phyloP scores from a whole-genome alignment of 92 coral and sea anemone species.

The Zoanthus sociatus region DNA sequence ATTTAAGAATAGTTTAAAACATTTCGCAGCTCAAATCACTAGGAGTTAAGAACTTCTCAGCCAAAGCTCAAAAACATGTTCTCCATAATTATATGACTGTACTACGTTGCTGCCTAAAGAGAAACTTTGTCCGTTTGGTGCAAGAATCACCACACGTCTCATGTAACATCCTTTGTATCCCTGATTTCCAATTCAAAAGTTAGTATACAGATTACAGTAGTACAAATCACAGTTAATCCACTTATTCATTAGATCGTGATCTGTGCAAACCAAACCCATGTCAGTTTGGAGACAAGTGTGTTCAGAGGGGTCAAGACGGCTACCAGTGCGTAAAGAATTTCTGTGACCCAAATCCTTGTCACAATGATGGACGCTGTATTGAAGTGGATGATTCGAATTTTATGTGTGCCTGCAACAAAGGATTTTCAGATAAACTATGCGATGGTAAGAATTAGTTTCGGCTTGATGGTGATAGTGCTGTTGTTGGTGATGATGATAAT shows the following conservation, averaged over 20 bases:
- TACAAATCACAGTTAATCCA: neutral
- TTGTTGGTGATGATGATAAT: too few species aligned
- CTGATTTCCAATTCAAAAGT: too few species aligned
- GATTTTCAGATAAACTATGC: conserved; percentile 54
- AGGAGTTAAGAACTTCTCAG: too few species aligned
- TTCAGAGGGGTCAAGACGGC: conserved; percentile 85
- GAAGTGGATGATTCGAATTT: conserved; percentile 60
- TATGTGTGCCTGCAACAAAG: conserved; percentile 62
- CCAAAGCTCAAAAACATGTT: too few species aligned
- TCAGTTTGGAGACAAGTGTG: conserved; percentile 94
- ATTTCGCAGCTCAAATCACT: too few species aligned
- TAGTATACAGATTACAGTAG: neutral
- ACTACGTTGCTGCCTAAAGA: too few species aligned
- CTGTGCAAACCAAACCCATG: conserved; percentile 98
- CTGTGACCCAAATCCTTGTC: conserved; percentile 94
- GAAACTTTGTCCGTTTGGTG: too few species aligned
- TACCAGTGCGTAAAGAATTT: conserved; percentile 96
- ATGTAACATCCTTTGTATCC: too few species aligned
- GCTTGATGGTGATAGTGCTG: too few species aligned
- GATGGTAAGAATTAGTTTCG: conserved; percentile 34
- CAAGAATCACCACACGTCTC: too few species aligned
- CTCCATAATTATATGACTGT: too few species aligned
- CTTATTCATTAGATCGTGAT: conserved; percentile 75
- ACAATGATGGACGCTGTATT: conserved; percentile 64
- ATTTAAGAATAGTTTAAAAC: too few species aligned